A percentile compares a stretch with the other conserved stretches of the same genome.
These are phyloP conservation scores for Eleginops maclovinus DNA, from an alignment of 2,113 vertebrate genomes.

Conservation along the genomic window DNA sequence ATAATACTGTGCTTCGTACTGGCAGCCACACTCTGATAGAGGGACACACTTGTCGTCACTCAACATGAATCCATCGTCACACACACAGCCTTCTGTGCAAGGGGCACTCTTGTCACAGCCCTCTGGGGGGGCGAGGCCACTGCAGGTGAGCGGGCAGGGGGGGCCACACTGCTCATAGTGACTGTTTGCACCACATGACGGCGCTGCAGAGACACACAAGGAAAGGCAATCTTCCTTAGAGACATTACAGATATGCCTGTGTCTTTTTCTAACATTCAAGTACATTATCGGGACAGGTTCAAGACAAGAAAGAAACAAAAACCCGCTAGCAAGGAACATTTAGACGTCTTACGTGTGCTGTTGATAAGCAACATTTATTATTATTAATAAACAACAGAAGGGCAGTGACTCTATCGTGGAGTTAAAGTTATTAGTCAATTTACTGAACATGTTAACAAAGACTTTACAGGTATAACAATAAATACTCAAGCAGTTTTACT, in stretches of 20 bases:
- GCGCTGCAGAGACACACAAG: slow-evolving; percentile 12
- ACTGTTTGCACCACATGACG: slow-evolving; percentile 29
- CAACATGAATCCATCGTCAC: slow-evolving; percentile 32
- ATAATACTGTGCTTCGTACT: slow-evolving; percentile 34
- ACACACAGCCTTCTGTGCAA: slow-evolving; percentile 46
- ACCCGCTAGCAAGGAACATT: too few relatives aligned
- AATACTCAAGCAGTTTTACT: too few relatives aligned
- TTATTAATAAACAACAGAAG: too few relatives aligned
- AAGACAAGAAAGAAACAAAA: too few relatives aligned
- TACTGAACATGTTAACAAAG: too few relatives aligned
- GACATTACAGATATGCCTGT: background rate
- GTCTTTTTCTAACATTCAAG: background rate
- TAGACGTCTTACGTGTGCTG: too few relatives aligned
- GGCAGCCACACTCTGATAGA: slow-evolving; percentile 44
- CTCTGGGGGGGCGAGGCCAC: background rate
- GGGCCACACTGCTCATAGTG: slow-evolving; percentile 34
- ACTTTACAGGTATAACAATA: too few relatives aligned
- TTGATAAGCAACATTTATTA: too few relatives aligned
- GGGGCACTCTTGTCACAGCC: slow-evolving; percentile 11
- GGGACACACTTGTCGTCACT: slow-evolving; percentile 49
- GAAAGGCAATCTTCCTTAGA: background rate
- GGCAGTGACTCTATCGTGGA: too few relatives aligned
- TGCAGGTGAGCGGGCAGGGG: slow-evolving; percentile 44
- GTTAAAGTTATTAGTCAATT: too few relatives aligned
- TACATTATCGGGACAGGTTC: background rate